Base-by-base conservation (phyloP, 2,113 vertebrate genomes). In the Hyperopisus bebe region DNA sequence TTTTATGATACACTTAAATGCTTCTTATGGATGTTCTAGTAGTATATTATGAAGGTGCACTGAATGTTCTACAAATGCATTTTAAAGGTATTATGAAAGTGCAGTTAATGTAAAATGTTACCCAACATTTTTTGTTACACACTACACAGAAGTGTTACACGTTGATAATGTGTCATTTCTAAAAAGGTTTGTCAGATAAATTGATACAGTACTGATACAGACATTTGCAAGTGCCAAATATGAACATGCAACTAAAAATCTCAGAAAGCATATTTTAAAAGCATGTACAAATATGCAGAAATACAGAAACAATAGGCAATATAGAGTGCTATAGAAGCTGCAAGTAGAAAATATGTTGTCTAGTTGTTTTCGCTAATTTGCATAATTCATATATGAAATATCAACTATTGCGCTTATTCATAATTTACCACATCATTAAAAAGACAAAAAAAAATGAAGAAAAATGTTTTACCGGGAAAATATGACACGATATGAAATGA, bases 361-460 rank as follows among this genome's bases (percentile, higher is more conserved):
- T 19, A 74, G 58, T 21, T 35, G 13, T 42, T 42, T 42, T 35
- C 74, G 8, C 21, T 47, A 13, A 48, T 88, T 80, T 35, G 21
- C 15, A 88, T 6, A 88, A 46, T 48, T 47, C 21, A 47, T 44
- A 84, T 84, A n/a, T 84, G 17, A 42, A 84, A 84, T 21, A 83
- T 39, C 42, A 83, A 46, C 44, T 84, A 44, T 3, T 47, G 17
- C 3, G 15, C 35, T 80, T 80, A 42, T 80, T 80, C 74, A 80
- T 80, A 80, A 39, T 42, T 7, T 70, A 27, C 31, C 62, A 70
- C 11, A 13, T 66, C 58, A 66, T 70, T 31, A 24, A 55, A 66
- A 27, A 88, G 9, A 50, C 35, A 88, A 88, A 88, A 87, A 87
- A 55, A 88, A 66, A 88, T 27, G 3, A 80, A 39, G 21, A 35